These are phyloP conservation scores for Poeciliopsis infans DNA, from an alignment of 2,797 vertebrate genomes.

Conservation along the genomic window DNA sequence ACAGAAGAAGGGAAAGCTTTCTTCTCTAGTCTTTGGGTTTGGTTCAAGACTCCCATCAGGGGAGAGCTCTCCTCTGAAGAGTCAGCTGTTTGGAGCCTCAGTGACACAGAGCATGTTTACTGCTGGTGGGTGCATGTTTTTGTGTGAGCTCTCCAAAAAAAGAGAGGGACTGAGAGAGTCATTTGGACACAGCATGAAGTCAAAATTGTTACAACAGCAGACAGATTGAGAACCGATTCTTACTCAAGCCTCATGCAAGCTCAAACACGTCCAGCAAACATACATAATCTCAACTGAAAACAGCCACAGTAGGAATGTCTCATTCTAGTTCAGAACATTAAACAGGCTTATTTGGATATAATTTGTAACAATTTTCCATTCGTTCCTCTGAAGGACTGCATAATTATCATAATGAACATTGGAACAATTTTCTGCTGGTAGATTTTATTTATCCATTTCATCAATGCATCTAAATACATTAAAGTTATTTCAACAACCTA, in stretches of 20 bases:
- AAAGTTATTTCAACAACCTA: not conserved
- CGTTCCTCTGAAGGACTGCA: conserved; percentile 25
- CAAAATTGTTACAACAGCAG: conserved; percentile 56
- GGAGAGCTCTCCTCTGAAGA: conserved; percentile 60
- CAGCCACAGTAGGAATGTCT: conserved; percentile 13
- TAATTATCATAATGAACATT: conserved; percentile 6
- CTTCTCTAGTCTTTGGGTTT: conserved; percentile 56
- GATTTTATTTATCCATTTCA: not conserved
- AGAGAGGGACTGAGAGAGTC: conserved; percentile 44
- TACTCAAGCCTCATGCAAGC: conserved; percentile 17
- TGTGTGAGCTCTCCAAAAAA: conserved; percentile 18
- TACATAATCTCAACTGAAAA: conserved; percentile 11
- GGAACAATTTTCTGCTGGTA: not conserved
- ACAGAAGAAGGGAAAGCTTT: conserved; percentile 52
- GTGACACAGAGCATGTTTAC: conserved; percentile 40
- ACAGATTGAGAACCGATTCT: conserved; percentile 36
- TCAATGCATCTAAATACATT: not conserved
- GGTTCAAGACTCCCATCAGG: conserved; percentile 56
- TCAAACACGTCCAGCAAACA: not conserved
- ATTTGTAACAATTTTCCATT: conserved; percentile 24
- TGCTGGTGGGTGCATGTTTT: conserved; percentile 18
- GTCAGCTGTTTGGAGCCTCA: conserved; percentile 49
- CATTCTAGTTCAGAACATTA: conserved; percentile 17
- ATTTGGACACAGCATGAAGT: conserved; percentile 63
- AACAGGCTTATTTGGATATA: conserved; percentile 35